Evolutionary conservation across 2,113 vertebrate genomes (phyloP).

Genomic region (Lepidothrix coronata): DNA sequence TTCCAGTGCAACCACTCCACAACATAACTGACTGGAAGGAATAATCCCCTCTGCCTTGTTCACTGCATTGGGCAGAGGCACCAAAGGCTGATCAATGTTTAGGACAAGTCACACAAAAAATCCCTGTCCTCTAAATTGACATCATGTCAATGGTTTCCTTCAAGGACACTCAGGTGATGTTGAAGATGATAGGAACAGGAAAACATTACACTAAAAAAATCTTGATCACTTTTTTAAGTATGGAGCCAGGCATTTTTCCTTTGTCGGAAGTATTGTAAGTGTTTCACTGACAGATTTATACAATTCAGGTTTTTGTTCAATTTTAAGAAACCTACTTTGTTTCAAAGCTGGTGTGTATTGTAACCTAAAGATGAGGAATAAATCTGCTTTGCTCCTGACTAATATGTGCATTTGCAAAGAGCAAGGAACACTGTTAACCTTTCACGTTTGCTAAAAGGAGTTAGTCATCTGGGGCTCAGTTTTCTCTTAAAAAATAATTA

Average conservation of each 20-base stretch:
- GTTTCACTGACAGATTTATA: neutral
- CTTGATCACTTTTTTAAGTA: neutral
- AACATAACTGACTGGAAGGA: neutral
- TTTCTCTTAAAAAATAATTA: neutral
- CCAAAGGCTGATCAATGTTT: neutral
- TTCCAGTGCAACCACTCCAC: neutral
- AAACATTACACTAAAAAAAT: neutral
- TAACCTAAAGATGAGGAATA: neutral
- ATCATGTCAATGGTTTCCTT: neutral
- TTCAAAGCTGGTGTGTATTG: neutral
- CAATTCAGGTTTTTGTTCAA: neutral
- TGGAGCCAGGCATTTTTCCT: neutral
- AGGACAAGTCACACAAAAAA: neutral
- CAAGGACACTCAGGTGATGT: neutral
- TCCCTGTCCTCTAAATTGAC: neutral
- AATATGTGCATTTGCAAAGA: neutral
- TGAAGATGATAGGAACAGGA: neutral
- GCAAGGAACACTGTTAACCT: neutral
- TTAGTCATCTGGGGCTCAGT: neutral
- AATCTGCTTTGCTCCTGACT: neutral
- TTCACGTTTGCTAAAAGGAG: neutral
- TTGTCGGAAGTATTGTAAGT: neutral
- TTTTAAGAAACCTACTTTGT: neutral
- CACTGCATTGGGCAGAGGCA: neutral
- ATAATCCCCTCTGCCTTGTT: neutral